These are phyloP conservation scores for Anguilla rostrata DNA, from an alignment of 2,113 vertebrate species.

Conservation along the genomic window DNA sequence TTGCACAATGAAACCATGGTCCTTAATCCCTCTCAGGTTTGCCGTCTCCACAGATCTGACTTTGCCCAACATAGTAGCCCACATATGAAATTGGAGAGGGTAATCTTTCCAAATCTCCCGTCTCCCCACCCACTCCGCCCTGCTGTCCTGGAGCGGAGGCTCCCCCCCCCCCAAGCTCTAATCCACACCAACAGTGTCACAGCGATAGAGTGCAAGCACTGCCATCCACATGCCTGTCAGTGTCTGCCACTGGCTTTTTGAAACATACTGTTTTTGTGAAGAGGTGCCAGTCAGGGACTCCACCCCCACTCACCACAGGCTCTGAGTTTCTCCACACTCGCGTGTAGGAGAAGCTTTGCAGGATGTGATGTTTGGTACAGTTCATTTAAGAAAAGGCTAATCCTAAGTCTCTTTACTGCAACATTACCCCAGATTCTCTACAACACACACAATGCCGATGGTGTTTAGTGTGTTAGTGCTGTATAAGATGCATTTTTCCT, in stretches of 20 bases:
- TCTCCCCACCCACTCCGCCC: not conserved
- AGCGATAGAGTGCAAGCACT: not conserved
- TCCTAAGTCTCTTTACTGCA: not conserved
- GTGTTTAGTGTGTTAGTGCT: not conserved
- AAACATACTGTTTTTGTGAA: not conserved
- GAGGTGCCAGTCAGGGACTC: not conserved
- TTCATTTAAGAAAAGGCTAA: not conserved
- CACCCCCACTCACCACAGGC: not conserved
- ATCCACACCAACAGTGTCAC: not conserved
- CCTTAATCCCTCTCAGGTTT: not conserved
- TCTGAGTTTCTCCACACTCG: not conserved
- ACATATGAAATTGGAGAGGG: conserved; percentile 4
- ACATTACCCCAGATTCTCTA: not conserved
- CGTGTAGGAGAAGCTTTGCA: not conserved
- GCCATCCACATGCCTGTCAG: not conserved
- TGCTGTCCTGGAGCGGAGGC: not conserved
- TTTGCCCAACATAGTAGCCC: not conserved
- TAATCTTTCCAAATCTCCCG: conserved; percentile 14
- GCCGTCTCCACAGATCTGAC: not conserved
- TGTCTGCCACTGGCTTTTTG: not conserved
- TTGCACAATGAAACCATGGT: not conserved
- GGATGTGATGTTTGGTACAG: not conserved
- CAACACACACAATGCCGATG: not conserved
- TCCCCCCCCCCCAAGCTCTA: not conserved
- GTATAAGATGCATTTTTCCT: not conserved